These are phyloP conservation scores for Percopsis transmontana DNA, from an alignment of 2,113 vertebrate species.

Conservation along the genomic window DNA sequence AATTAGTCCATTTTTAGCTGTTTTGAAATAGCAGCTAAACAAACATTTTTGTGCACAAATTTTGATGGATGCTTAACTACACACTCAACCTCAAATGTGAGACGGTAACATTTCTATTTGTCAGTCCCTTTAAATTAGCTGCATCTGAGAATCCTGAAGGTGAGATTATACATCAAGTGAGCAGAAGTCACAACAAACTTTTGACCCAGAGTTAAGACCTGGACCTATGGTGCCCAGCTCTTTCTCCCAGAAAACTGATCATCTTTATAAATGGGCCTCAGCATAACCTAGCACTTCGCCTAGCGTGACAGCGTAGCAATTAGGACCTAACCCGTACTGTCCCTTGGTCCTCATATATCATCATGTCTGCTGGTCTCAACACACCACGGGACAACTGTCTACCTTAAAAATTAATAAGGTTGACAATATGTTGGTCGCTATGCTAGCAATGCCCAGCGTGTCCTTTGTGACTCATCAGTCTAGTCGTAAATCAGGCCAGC, in stretches of 20 bases:
- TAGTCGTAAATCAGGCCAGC: constrained; percentile 70
- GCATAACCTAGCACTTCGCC: constrained; percentile 42
- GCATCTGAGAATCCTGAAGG: neutral
- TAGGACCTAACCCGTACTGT: constrained; percentile 40
- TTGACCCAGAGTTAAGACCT: constrained; percentile 8
- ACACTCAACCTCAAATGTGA: too few species aligned
- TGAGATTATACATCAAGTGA: neutral
- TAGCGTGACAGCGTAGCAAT: constrained; percentile 50
- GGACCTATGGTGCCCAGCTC: constrained; percentile 10
- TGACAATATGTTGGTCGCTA: constrained; percentile 64
- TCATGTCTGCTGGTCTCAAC: constrained; percentile 33
- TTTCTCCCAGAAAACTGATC: constrained; percentile 17
- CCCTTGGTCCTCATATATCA: constrained; percentile 50
- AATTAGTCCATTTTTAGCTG: too few species aligned
- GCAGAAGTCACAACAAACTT: constrained; percentile 1
- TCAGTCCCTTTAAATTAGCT: too few species aligned
- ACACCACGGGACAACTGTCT: constrained; percentile 61
- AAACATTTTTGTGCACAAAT: too few species aligned
- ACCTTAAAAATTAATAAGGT: constrained; percentile 74
- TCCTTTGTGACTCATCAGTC: constrained; percentile 71
- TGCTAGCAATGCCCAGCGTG: constrained; percentile 63
- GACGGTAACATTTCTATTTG: too few species aligned
- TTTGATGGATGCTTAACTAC: too few species aligned
- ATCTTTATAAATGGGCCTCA: constrained; percentile 24
- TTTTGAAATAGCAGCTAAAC: too few species aligned